phyloP scores from a whole-genome alignment of 2,113 vertebrate genomes.

The Cheilinus undulatus region DNA sequence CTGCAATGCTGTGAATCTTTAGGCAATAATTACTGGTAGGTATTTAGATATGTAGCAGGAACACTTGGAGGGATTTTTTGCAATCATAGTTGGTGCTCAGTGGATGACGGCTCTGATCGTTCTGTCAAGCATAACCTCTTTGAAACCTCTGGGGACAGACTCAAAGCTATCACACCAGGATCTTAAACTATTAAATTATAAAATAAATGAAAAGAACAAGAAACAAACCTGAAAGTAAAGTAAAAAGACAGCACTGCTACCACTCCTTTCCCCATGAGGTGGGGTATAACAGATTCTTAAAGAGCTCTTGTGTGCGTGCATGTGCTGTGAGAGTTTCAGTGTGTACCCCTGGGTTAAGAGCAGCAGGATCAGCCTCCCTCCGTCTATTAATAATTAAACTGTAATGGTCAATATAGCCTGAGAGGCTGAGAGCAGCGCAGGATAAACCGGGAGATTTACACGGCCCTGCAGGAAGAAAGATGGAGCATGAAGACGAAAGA shows the following conservation, averaged over 20 bases:
- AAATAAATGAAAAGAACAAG: background rate
- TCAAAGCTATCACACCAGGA: background rate
- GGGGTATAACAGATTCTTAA: background rate
- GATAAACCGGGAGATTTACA: constrained; percentile 28
- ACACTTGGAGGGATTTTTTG: too few relatives aligned
- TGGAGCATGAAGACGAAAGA: background rate
- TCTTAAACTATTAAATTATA: background rate
- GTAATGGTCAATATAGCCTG: constrained; percentile 55
- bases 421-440: constrained; percentile 34
- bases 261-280: constrained; percentile 1
- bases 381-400: constrained; percentile 74
- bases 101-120: too few relatives aligned
- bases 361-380: constrained; percentile 46
- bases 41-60: too few relatives aligned
- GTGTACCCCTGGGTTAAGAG: constrained; percentile 25
- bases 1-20: too few relatives aligned
- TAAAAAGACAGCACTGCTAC: background rate
- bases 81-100: too few relatives aligned
- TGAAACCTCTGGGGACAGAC: background rate
- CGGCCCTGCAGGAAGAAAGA: constrained; percentile 4
- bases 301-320: background rate
- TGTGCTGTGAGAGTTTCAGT: constrained; percentile 11
- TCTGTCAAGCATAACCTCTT: background rate
- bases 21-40: too few relatives aligned
- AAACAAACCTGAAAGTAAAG: background rate